These are phyloP conservation scores for Caenorhabditis parvicauda DNA, from an alignment of 2,888 invertebrate species.

Conservation along the genomic window DNA sequence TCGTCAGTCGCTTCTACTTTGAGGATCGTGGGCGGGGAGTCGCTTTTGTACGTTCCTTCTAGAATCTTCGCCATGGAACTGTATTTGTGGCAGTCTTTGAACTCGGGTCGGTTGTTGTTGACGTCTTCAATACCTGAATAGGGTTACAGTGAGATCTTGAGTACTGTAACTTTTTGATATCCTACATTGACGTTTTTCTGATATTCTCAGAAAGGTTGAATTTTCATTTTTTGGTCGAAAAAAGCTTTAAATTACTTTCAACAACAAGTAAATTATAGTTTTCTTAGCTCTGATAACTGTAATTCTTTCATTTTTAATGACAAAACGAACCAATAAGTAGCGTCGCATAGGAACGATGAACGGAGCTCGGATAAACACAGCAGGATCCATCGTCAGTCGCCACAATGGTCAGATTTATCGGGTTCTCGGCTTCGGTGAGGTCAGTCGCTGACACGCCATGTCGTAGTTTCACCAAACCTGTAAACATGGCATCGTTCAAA, in stretches of 20 bases:
- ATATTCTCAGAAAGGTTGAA: neutral
- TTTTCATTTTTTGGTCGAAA: neutral
- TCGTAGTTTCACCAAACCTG: slow-evolving; percentile 61
- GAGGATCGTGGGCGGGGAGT: slow-evolving; percentile 73
- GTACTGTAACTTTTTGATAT: neutral
- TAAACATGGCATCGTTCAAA: neutral
- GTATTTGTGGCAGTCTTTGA: slow-evolving; percentile 78
- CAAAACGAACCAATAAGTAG: slow-evolving; percentile 38
- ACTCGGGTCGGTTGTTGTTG: slow-evolving; percentile 66
- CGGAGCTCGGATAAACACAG: slow-evolving; percentile 68
- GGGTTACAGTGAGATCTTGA: too few species aligned
- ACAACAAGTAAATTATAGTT: too few species aligned
- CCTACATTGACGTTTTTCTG: neutral
- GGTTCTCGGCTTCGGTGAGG: slow-evolving; percentile 38
- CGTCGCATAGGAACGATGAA: slow-evolving; percentile 44
- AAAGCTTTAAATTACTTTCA: too few species aligned
- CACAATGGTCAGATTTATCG: slow-evolving; percentile 78
- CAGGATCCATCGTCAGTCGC: slow-evolving; percentile 96
- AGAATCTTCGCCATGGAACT: slow-evolving; percentile 72
- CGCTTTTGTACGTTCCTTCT: slow-evolving; percentile 76
- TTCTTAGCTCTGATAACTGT: neutral
- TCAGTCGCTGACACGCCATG: slow-evolving; percentile 60
- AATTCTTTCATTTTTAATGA: neutral
- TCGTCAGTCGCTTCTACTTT: slow-evolving; percentile 68
- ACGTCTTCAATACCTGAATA: slow-evolving; percentile 64